Base-by-base conservation (phyloP, 2,113 vertebrate species). In the Fukomys damarensis region DNA sequence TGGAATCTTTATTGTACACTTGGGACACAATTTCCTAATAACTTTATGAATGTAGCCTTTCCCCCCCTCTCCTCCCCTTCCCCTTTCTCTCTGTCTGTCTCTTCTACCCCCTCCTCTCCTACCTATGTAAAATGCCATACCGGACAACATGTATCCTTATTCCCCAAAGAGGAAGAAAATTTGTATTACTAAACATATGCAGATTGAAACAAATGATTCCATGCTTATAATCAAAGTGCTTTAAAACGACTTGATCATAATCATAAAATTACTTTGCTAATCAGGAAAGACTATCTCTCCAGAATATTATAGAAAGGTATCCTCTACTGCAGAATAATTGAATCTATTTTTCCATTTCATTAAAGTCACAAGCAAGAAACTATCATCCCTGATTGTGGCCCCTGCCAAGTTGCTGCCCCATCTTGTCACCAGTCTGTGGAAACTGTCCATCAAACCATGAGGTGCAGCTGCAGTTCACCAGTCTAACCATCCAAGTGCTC, bases 1-100 rank as follows among this genome's bases (percentile, higher is more conserved):
- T 93, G 96, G 91, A 96, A 98, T 98, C 95, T 98, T 98, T 98
- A 98, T 98, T 97, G 95, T 14, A 94, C 98, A 97, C 95, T 81
- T 97, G 95, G 97, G 98, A 98, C 94, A 97, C 65, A 97, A 97
- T 98, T 98, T 98, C 95, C 96, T 88, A 96, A 85, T 0, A 3
- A 93, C 93, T 97, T 96, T 94, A 89, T 96, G 98, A 98, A 98
- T 96, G 87, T 41, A 95, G 63, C 30, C 7, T 56, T 16, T 16
- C 54, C 16, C 54, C 16, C 6, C 11, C 56, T n/a, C n/a, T n/a
- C n/a, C n/a, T n/a, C 56, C 56, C 17, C 2, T 20, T 59, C 0
- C 92, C 80, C 96, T 95, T 41, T 30, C 63, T 91, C 56, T 79
- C 43, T 61, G 79, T 59, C 74, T 1, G 87, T 85, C 96, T 93